phyloP scores from a whole-genome alignment of 2,113 vertebrate genomes.

The Hipposideros armiger region DNA sequence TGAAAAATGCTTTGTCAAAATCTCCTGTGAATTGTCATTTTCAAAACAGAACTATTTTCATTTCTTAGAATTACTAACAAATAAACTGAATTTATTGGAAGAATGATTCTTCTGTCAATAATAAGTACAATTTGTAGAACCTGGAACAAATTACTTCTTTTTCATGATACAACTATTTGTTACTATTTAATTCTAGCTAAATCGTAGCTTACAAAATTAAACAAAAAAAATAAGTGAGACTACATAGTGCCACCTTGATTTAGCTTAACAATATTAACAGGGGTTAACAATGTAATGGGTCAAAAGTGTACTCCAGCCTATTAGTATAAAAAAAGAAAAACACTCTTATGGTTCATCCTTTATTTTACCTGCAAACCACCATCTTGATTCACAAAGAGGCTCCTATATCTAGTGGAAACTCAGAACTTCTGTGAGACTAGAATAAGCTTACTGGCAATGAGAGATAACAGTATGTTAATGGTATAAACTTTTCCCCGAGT shows the following conservation, averaged over 20 bases:
- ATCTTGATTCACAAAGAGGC: not conserved
- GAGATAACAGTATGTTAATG: not conserved
- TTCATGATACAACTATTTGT: not conserved
- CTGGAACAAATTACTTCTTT: slow-evolving; percentile 8
- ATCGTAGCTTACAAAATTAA: not conserved
- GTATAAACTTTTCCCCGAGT: not conserved
- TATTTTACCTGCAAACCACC: slow-evolving; percentile 3
- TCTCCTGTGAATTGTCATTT: not conserved
- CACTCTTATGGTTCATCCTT: not conserved
- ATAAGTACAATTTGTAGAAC: slow-evolving; percentile 4
- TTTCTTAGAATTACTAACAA: not conserved
- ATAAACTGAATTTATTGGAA: not conserved
- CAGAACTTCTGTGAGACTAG: not conserved
- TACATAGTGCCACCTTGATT: not conserved
- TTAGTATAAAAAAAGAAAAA: not conserved
- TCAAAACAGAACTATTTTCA: not conserved
- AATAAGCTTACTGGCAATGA: not conserved
- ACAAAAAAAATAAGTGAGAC: not conserved
- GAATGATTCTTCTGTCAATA: not conserved
- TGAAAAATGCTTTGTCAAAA: not conserved
- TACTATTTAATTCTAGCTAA: not conserved
- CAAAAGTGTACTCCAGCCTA: not conserved
- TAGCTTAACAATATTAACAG: not conserved
- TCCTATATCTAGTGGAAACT: not conserved
- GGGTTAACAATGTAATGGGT: not conserved